Percentiles rank a stretch among this genome's conserved stretches.
Conservation (phyloP, 2,888 invertebrate species). For the Cartodere bifasciata region DNA sequence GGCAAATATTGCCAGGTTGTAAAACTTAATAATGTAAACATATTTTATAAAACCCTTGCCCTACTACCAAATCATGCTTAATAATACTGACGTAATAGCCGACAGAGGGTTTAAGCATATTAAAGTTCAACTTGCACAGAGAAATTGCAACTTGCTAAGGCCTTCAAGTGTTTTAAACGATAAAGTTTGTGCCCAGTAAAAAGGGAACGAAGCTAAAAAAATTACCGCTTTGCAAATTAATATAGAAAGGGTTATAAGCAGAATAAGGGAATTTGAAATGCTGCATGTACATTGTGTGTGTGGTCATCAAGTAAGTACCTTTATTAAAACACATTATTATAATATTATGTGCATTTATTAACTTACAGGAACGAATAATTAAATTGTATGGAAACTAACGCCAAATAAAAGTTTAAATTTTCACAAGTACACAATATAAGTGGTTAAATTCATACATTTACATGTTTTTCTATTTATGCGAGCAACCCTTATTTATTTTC, state of each 20-base stretch:
- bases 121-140: conserved; percentile 9
- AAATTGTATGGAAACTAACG: too few relatives aligned
- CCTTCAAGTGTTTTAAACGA: conserved; percentile 15
- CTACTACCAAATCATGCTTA: too few relatives aligned
- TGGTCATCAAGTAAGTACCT: conserved; percentile 13
- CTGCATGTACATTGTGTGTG: conserved; percentile 12
- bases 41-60: too few relatives aligned
- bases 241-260: conserved; percentile 16
- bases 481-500: too few relatives aligned
- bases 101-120: conserved; percentile 19
- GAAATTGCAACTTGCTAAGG: conserved; percentile 14
- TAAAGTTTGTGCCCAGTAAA: conserved; percentile 9
- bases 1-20: too few relatives aligned
- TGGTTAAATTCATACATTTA: too few relatives aligned
- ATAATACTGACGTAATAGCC: too few relatives aligned
- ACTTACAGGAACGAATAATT: too few relatives aligned
- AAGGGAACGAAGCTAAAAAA: conserved; percentile 14
- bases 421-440: too few relatives aligned
- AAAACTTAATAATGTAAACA: too few relatives aligned
- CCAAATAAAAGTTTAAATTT: too few relatives aligned
- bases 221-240: conserved; percentile 18
- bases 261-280: conserved; percentile 16
- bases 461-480: too few relatives aligned
- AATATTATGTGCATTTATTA: conserved; percentile 10
- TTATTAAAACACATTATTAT: conserved; percentile 9